phyloP scores from a whole-genome alignment of 1,140 invertebrate species.

The Drosophila lacteicornis region DNA sequence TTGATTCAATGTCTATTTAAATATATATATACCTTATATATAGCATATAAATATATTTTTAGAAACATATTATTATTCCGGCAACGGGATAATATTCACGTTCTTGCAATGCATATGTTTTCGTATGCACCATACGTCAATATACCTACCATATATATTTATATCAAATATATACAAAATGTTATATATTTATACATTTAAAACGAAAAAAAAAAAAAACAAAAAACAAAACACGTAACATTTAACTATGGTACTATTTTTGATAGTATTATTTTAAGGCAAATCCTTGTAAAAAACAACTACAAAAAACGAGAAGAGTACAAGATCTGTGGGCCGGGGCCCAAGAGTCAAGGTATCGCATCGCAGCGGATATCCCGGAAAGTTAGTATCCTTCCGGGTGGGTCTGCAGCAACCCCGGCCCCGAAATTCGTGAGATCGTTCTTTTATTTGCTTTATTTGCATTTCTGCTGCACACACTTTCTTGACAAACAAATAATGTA shows the following conservation, averaged over 20 bases:
- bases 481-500: conserved; percentile 61
- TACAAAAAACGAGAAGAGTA: conserved; percentile 56
- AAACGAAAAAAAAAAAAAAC: not conserved
- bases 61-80: conserved; percentile 82
- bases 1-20: conserved; percentile 82
- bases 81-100: conserved; percentile 74
- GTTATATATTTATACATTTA: conserved; percentile 78
- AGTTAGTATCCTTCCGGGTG: conserved; percentile 6
- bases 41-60: conserved; percentile 84
- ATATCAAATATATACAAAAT: conserved; percentile 66
- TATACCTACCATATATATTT: conserved; percentile 66
- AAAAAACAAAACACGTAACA: conserved; percentile 53
- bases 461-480: conserved; percentile 72
- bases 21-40: conserved; percentile 75
- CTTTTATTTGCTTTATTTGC: conserved; percentile 81
- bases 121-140: conserved; percentile 80
- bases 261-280: conserved; percentile 84
- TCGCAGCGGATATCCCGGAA: conserved; percentile 19
- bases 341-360: conserved; percentile 13
- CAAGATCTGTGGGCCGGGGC: conserved; percentile 28
- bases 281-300: conserved; percentile 78
- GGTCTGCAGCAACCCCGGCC: conserved; percentile 14
- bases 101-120: conserved; percentile 84
- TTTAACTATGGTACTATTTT: conserved; percentile 82
- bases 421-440: conserved; percentile 53